Evolutionary conservation across 2,888 invertebrate species (phyloP).

Genomic region (Eupithecia dodoneata): DNA sequence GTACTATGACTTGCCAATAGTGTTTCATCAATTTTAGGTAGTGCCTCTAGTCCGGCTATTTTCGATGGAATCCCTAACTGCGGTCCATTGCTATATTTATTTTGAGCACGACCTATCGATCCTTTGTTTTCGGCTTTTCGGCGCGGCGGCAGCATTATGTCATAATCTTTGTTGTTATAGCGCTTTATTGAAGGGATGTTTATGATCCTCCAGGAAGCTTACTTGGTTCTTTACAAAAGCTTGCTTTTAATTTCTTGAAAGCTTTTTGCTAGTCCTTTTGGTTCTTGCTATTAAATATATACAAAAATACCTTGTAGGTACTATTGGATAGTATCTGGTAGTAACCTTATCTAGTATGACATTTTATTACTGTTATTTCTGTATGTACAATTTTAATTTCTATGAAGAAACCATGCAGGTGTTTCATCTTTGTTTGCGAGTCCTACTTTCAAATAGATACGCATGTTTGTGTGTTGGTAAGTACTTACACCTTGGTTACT

Average conservation of each 20-base stretch:
- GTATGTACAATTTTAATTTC: background rate
- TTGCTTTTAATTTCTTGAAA: conserved; percentile 6
- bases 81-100: conserved; percentile 76
- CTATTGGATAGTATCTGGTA: background rate
- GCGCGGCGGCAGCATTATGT: conserved; percentile 34
- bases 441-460: conserved; percentile 17
- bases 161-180: conserved; percentile 38
- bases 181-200: conserved; percentile 32
- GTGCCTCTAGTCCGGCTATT: conserved; percentile 24
- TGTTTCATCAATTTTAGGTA: background rate
- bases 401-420: conserved; percentile 6
- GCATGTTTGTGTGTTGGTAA: background rate
- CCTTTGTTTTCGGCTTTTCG: conserved; percentile 45
- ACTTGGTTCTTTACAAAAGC: background rate
- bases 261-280: background rate
- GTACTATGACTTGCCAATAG: background rate
- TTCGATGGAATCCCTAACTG: conserved; percentile 26
- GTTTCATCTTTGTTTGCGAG: conserved; percentile 13
- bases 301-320: background rate
- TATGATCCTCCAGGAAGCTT: conserved; percentile 17
- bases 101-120: conserved; percentile 72
- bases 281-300: background rate
- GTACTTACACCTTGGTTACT: conserved; percentile 1
- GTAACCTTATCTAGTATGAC: background rate
- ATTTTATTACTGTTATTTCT: background rate